Evolutionary conservation across 2,888 invertebrate genomes (phyloP), one percentile per base, ranked within the genome.

Genomic region (Neoaliturus tenellus): DNA sequence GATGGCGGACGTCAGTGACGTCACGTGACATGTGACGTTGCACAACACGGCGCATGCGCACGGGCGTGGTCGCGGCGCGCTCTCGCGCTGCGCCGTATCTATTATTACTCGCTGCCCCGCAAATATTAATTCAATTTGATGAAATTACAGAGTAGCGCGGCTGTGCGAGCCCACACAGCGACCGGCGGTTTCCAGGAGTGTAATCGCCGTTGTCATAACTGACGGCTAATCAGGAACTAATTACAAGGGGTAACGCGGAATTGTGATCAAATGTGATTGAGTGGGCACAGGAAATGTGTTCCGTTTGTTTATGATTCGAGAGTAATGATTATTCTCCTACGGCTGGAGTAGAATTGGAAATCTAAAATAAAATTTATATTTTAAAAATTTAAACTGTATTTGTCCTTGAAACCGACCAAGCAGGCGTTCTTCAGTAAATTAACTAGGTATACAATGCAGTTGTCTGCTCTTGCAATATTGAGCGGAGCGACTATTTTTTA

Each of bases 101-200:
- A 41, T 71, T 71, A 71, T 71, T 71, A 71, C 71, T 23, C 14
- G 28, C 33, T 44, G 48, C 39, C 75, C 75, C 14, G 48, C 75
- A 44, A 75, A 75, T 75, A 48, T 75, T 75, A 75, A 75, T 75
- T 41, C 75, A 44, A 75, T 75, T 48, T 75, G 23, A 41, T 41
- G 17, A 75, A 75, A 75, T 75, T 75, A 75, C 75, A 75, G 23
- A 44, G 41, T 5, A 62, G 28, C 20, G 62, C 55, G 6, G 62
- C 20, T 23, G 44, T 12, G 35, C 35, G 14, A 23, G 55, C 55
- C 55, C 55, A 55, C 55, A 23, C 55, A 23, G 20, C 4, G 20
- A 48, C 12, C 23, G 23, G 23, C 4, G 55, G 25, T 55, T 51
- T 55, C 25, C 55, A 55, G 55, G 62, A 4, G 20, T 2, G 20